Conservation (phyloP, 1,140 invertebrate genomes). For the Scaptomyza montana region DNA sequence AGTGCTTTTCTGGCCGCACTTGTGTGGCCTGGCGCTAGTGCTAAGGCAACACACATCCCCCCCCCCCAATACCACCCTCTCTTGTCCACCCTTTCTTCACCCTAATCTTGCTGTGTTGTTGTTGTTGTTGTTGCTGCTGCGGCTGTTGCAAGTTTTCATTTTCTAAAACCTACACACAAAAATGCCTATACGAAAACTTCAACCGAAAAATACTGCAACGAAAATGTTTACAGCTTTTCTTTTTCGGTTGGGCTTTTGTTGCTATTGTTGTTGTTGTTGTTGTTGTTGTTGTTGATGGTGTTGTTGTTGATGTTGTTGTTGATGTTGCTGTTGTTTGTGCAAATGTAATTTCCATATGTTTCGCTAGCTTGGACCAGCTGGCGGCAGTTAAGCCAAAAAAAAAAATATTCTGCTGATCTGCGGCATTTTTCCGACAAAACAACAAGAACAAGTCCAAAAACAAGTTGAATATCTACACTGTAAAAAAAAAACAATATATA, state of each 20-base stretch:
- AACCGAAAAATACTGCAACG: slow-evolving; percentile 63
- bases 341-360: slow-evolving; percentile 70
- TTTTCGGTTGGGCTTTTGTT: slow-evolving; percentile 28
- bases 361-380: slow-evolving; percentile 14
- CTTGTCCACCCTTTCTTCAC: slow-evolving; percentile 1
- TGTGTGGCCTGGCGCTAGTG: slow-evolving; percentile 64
- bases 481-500: not conserved
- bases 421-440: slow-evolving; percentile 47
- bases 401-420: slow-evolving; percentile 63
- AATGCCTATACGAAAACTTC: slow-evolving; percentile 43
- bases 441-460: slow-evolving; percentile 3
- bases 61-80: not conserved
- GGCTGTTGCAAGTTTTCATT: slow-evolving; percentile 68
- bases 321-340: slow-evolving; percentile 34
- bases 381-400: slow-evolving; percentile 31
- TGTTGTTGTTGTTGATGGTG: slow-evolving; percentile 4
- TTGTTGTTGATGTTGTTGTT: slow-evolving; percentile 29
- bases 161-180: slow-evolving; percentile 67
- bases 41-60: slow-evolving; percentile 22
- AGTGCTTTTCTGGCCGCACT: slow-evolving; percentile 76
- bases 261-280: slow-evolving; percentile 25
- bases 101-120: not conserved
- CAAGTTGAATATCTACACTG: not conserved
- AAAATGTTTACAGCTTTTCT: slow-evolving; percentile 51
- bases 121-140: slow-evolving; percentile 16